phyloP scores from a whole-genome alignment of 2,888 invertebrate genomes.

The Yponomeuta cagnagella region DNA sequence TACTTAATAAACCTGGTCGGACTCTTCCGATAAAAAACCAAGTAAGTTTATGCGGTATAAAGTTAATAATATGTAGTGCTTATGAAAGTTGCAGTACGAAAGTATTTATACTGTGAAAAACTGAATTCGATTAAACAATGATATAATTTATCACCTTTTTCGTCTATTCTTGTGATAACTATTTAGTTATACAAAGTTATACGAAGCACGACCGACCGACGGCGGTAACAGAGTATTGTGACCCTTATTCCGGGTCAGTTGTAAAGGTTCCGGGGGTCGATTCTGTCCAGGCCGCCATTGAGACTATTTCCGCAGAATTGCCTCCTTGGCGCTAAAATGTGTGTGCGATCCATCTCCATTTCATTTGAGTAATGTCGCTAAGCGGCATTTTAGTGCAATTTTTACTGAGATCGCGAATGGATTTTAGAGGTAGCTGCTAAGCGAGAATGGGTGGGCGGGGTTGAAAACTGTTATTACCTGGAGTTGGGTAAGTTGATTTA shows the following conservation, averaged over 20 bases:
- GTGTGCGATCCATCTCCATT: slow-evolving; percentile 12
- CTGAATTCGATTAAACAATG: too few species aligned
- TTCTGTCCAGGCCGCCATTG: background rate
- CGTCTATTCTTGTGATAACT: too few species aligned
- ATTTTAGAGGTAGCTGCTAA: background rate
- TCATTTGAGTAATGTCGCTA: slow-evolving; percentile 9
- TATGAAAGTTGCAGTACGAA: too few species aligned
- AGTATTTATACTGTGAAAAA: too few species aligned
- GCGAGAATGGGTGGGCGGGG: background rate
- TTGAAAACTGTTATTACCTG: background rate
- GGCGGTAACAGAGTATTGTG: background rate
- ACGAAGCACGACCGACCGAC: too few species aligned
- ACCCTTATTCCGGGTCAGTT: background rate
- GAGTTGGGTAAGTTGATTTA: background rate
- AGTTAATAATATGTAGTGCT: too few species aligned
- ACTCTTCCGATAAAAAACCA: too few species aligned
- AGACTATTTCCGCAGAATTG: background rate
- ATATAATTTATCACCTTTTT: too few species aligned
- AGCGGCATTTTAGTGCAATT: slow-evolving; percentile 5
- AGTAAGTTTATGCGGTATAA: too few species aligned
- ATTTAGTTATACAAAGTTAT: too few species aligned
- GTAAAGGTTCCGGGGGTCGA: background rate
- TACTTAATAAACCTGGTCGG: too few species aligned
- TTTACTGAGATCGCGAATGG: background rate
- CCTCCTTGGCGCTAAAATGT: slow-evolving; percentile 4